Evolutionary conservation across 1,140 invertebrate species (phyloP).

Genomic region (Armadillidium nasatum): DNA sequence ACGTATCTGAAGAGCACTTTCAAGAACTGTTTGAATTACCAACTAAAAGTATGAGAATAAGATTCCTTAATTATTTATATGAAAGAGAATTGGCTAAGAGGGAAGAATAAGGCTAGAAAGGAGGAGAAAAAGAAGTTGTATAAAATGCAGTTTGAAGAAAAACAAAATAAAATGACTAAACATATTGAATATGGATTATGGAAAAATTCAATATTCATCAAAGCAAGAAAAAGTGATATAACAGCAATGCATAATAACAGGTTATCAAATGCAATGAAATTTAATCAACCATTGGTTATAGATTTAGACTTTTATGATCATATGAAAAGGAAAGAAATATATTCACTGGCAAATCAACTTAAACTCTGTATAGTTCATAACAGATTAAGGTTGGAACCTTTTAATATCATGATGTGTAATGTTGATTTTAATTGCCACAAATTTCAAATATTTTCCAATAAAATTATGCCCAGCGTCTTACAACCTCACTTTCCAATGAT

Average conservation of each 20-base stretch:
- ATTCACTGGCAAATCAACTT: slow-evolving; percentile 68
- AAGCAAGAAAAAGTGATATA: slow-evolving; percentile 62
- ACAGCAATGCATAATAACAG: slow-evolving; percentile 60
- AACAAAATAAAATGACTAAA: slow-evolving; percentile 48
- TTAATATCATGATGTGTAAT: slow-evolving; percentile 72
- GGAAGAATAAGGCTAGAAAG: no score
- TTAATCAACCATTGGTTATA: slow-evolving; percentile 68
- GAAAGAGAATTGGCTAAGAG: no score
- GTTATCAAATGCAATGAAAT: slow-evolving; percentile 61
- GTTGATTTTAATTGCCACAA: slow-evolving; percentile 51
- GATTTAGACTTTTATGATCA: slow-evolving; percentile 73
- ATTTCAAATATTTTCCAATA: slow-evolving; percentile 57
- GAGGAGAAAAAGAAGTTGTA: no score
- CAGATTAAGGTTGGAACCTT: slow-evolving; percentile 64
- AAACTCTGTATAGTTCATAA: slow-evolving; percentile 53
- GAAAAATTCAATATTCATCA: slow-evolving; percentile 60
- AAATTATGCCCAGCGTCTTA: slow-evolving; percentile 58
- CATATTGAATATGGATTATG: slow-evolving; percentile 57
- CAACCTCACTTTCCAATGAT: slow-evolving; percentile 67
- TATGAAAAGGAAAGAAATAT: slow-evolving; percentile 64
- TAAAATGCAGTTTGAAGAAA: slow-evolving; percentile 44
- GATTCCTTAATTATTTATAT: no score
- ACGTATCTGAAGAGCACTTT: no score
- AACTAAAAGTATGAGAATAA: no score
- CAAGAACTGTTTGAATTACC: no score